phyloP scores from a whole-genome alignment of 2,888 invertebrate species.

The Leptinotarsa rubiginosa region DNA sequence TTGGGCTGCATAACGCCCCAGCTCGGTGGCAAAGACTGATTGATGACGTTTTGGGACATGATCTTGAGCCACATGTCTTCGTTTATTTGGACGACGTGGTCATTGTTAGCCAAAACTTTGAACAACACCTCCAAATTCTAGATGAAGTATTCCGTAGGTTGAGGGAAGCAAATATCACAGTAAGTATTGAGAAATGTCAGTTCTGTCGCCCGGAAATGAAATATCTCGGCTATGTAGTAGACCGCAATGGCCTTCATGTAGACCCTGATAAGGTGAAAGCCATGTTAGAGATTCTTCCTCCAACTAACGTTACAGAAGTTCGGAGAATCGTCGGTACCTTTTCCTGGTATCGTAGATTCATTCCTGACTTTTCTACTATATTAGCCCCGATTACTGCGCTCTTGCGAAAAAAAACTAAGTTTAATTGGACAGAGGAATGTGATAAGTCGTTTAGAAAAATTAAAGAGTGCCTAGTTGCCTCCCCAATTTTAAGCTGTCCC shows the following conservation, averaged over 20 bases:
- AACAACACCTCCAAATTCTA: conserved; percentile 42
- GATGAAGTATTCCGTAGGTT: conserved; percentile 48
- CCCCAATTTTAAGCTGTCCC: conserved; percentile 33
- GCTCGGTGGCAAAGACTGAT: conserved; percentile 51
- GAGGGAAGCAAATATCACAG: conserved; percentile 43
- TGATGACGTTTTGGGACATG: conserved; percentile 46
- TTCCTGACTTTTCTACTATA: conserved; percentile 34
- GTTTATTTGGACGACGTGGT: conserved; percentile 53
- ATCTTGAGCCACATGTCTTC: conserved; percentile 48
- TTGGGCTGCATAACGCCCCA: conserved; percentile 49
- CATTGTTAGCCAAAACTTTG: conserved; percentile 44
- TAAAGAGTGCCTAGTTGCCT: conserved; percentile 26
- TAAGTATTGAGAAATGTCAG: conserved; percentile 40
- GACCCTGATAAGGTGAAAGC: not conserved
- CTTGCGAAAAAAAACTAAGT: conserved; percentile 25
- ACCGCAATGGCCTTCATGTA: not conserved
- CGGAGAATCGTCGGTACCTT: conserved; percentile 33
- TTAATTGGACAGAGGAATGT: conserved; percentile 26
- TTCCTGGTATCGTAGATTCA: conserved; percentile 41
- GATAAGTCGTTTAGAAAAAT: conserved; percentile 22
- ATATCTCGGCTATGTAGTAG: conserved; percentile 31
- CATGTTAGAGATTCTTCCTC: conserved; percentile 32
- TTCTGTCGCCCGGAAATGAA: conserved; percentile 31
- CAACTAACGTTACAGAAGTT: conserved; percentile 32
- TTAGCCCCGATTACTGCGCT: conserved; percentile 36